Conservation (phyloP, 92 coral and sea anemone genomes). For the Phymanthus crucifer region DNA sequence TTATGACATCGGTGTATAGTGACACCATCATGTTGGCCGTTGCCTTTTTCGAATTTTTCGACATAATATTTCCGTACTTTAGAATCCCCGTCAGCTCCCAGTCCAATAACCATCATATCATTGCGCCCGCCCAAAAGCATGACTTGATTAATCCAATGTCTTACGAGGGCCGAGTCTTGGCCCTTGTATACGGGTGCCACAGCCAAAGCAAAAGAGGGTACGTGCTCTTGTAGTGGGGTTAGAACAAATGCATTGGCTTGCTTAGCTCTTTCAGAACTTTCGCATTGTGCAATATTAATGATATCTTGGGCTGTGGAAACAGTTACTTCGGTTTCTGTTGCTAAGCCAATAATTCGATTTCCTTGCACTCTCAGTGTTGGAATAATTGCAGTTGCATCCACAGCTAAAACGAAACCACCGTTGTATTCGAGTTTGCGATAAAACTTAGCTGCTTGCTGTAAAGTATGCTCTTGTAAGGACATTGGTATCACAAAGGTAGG, state of each 20-base stretch:
- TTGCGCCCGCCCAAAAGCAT: slow-evolving; percentile 37
- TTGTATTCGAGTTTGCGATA: slow-evolving; percentile 30
- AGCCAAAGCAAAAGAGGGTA: slow-evolving; percentile 38
- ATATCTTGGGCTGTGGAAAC: slow-evolving; percentile 42
- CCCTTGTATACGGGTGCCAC: slow-evolving; percentile 41
- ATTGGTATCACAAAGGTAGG: slow-evolving; percentile 19
- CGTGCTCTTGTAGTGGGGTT: slow-evolving; percentile 39
- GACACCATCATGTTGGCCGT: too few species aligned
- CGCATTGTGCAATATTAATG: slow-evolving; percentile 15
- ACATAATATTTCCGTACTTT: slow-evolving; percentile 24
- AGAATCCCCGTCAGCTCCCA: slow-evolving; percentile 51
- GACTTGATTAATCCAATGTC: slow-evolving; percentile 42
- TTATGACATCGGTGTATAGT: too few species aligned
- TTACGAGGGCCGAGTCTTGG: slow-evolving; percentile 43
- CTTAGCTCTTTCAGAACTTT: slow-evolving; percentile 35
- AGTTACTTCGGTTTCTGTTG: slow-evolving; percentile 36
- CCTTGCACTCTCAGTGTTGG: slow-evolving; percentile 48
- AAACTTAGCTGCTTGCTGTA: slow-evolving; percentile 25
- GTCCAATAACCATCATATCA: slow-evolving; percentile 26
- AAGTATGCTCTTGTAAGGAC: slow-evolving; percentile 13
- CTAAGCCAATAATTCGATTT: slow-evolving; percentile 29
- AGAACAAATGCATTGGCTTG: slow-evolving; percentile 50
- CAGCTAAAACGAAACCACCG: slow-evolving; percentile 31
- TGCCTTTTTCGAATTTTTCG: slow-evolving; percentile 13
- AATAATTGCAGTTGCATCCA: slow-evolving; percentile 42